phyloP scores from a whole-genome alignment of 2,113 vertebrate species.

The Mola mola region DNA sequence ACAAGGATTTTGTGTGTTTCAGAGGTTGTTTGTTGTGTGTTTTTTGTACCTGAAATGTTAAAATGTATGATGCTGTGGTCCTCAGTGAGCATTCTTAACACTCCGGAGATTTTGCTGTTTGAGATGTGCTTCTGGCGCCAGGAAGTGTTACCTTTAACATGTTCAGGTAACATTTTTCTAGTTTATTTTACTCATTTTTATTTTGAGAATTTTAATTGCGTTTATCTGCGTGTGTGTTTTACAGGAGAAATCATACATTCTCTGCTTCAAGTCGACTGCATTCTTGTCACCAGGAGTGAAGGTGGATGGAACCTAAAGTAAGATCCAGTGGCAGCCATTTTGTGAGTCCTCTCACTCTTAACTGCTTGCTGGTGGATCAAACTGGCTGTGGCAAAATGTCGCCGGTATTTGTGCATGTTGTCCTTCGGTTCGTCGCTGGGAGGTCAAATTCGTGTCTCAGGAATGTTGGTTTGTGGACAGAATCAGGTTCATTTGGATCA shows the following conservation, averaged over 20 bases:
- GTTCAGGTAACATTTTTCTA: no score
- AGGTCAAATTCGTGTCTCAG: constrained; percentile 3
- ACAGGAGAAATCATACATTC: constrained; percentile 21
- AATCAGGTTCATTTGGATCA: constrained; percentile 11
- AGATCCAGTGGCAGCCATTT: constrained; percentile 1
- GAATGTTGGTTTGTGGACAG: constrained; percentile 58
- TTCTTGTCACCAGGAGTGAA: constrained; percentile 14
- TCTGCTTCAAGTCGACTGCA: constrained; percentile 5
- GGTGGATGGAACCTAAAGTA: not conserved
- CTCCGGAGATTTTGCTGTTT: no score
- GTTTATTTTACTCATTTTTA: no score
- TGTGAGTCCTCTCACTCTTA: not conserved
- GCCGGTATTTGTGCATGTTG: no score
- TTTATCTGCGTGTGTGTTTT: not conserved
- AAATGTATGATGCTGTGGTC: no score
- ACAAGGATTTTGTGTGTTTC: not conserved
- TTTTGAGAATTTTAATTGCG: not conserved
- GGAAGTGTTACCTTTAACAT: no score
- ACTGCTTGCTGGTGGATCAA: no score
- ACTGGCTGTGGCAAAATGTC: constrained; percentile 19
- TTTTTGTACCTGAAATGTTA: not conserved
- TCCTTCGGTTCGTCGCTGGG: not conserved
- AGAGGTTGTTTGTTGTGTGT: not conserved
- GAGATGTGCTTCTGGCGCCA: no score
- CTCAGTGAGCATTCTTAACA: not conserved